Evolutionary conservation across 2,888 invertebrate species (phyloP).

Genomic region (Lamellibrachia columna): DNA sequence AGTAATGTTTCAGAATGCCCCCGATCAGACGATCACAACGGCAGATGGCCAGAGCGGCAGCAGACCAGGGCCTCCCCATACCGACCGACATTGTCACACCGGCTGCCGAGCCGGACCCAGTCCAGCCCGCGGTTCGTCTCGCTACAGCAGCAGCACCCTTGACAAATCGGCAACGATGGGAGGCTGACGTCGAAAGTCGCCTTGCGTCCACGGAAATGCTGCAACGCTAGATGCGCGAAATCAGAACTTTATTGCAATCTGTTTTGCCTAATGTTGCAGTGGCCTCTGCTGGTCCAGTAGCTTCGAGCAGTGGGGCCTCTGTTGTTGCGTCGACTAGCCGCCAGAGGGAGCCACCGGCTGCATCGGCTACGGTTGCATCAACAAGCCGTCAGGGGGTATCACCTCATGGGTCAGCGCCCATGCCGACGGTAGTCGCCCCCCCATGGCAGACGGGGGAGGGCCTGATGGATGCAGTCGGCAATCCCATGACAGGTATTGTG

Average conservation of each 20-base stretch:
- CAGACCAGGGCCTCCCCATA: too few species aligned
- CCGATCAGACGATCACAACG: too few species aligned
- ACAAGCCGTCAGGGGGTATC: background rate
- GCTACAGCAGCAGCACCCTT: background rate
- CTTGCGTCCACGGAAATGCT: background rate
- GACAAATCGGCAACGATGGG: background rate
- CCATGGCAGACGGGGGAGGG: background rate
- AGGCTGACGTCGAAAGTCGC: background rate
- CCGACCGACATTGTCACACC: too few species aligned
- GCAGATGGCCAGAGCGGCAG: too few species aligned
- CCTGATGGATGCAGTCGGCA: background rate
- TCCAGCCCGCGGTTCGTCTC: background rate
- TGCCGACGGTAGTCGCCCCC: background rate
- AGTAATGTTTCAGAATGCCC: too few species aligned
- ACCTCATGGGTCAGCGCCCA: background rate
- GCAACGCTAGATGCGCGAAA: background rate
- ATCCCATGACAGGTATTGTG: too few species aligned
- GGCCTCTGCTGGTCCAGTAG: background rate
- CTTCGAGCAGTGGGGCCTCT: background rate
- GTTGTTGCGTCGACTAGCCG: background rate
- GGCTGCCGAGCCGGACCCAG: too few species aligned
- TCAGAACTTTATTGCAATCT: background rate
- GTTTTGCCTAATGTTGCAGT: background rate
- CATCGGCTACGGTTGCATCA: background rate
- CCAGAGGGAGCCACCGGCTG: background rate